Base-by-base conservation (phyloP, 2,888 invertebrate species). In the Achlya flavicornis region DNA sequence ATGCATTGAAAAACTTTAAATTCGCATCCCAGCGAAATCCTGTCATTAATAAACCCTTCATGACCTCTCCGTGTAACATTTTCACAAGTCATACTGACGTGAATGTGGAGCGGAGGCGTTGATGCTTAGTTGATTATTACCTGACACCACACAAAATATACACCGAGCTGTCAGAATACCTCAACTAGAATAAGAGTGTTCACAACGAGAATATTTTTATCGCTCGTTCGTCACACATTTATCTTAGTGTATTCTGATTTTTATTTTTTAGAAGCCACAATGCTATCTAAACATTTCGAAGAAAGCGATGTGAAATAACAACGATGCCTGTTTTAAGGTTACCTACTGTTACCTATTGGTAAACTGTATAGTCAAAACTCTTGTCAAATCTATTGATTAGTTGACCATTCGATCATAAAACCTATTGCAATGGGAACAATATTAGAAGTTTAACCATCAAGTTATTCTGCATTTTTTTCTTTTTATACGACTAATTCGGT, bases 91-190 rank as follows among this genome's bases (percentile, higher is more conserved):
- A 53, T 53, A 16, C n/a, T 53, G 19, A 53, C 53, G 53, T 53
- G 19, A 19, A 14, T 48, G 48, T 16, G 53, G 7, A 10, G 19
- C 19, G 19, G n/a, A 53, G 46, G n/a, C 53, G 53, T 53, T 53
- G 53, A 53, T 53, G 53, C 53, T 53, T 53, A 53, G 5, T 53
- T 53, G 19, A 53, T 53, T 53, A 53, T 53, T 53, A 53, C 53
- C 19, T 53, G 53, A 53, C 53, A 19, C 19, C 53, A 53, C 53
- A 53, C 16, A 53, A 53, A 53, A 53, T 53, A 48, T 48, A 53
- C 53, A n/a, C 53, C 8, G 14, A 3, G 19, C 53, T 19, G 19
- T 53, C 53, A 53, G 53, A 53, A 19, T 10, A 19, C 16, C 6
- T 4, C 53, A 3, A 7, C 12, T n/a, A n/a, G n/a, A n/a, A n/a